Evolutionary conservation across 1,140 invertebrate species (phyloP), one percentile per base, ranked within the genome.

Genomic region (Cotesia typhae): DNA sequence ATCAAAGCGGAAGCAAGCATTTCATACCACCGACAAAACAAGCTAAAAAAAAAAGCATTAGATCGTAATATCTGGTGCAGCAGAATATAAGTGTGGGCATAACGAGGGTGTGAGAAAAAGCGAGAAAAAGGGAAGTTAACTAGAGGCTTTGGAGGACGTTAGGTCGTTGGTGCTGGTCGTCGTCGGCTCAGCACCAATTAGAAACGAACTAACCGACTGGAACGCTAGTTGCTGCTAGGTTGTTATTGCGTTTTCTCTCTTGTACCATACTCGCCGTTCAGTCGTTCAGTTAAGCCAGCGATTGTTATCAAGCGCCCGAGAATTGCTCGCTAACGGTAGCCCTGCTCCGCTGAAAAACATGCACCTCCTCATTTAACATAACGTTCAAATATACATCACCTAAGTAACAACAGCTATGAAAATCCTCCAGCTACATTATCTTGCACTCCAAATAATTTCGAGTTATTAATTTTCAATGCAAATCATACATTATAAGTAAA

Each of bases 191-290:
- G 59, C 71, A 70, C 75, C 76, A 76, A 77, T 77, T 77, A 77
- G 75, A 77, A 73, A 69, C 74, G 72, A 76, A 74, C 74, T 75
- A 75, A 75, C 74, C 74, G 72, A 76, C 66, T 70, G 71, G 68
- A 76, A 76, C 74, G 72, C 67, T 76, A 47, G 41, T 10, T 47
- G 41, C 41, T 47, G 41, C 41, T 47, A 67, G 72, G 65, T 64
- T 68, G 61, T 64, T 70, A 67, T 72, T 67, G 51, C 71, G 17
- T 59, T 37, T 57, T 9, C 17, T 63, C 41, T 17, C 57, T 53
- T 51, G 28, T n/a, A n/a, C 41, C 4, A n/a, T 60, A 53, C 17
- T 10, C 67, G 4, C 6, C 61, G 53, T 52, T 28, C 28, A 28
- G 28, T 28, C 28, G 28, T 28, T 28, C 28, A 28, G 28, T 28